Evolutionary conservation across 2,888 invertebrate genomes (phyloP).

Genomic region (Chalcis sispes): DNA sequence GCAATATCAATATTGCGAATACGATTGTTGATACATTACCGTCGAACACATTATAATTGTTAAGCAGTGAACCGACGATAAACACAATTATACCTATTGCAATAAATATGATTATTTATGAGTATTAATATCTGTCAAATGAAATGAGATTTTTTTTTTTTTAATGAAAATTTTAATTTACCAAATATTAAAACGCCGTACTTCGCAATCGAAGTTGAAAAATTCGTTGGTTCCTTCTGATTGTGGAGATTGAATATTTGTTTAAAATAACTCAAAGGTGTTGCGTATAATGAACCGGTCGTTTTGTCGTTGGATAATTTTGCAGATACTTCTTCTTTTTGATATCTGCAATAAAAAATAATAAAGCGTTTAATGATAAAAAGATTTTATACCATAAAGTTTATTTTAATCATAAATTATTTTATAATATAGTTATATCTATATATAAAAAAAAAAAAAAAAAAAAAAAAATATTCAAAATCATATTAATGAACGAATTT

Average conservation of each 20-base stretch:
- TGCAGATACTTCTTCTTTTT: slow-evolving; percentile 61
- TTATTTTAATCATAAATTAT: background rate
- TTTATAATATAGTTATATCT: slow-evolving; percentile 14
- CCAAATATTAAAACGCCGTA: slow-evolving; percentile 79
- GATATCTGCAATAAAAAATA: slow-evolving; percentile 57
- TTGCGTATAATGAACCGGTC: slow-evolving; percentile 61
- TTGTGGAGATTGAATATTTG: slow-evolving; percentile 85
- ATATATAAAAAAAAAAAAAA: background rate
- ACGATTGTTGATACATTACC: slow-evolving; percentile 67
- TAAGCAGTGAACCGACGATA: slow-evolving; percentile 77
- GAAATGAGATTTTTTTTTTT: too few species aligned
- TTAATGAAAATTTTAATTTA: slow-evolving; percentile 65
- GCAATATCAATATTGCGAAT: slow-evolving; percentile 62
- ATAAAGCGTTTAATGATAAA: too few species aligned
- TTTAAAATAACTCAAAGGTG: slow-evolving; percentile 71
- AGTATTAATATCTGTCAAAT: too few species aligned
- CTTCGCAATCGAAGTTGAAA: slow-evolving; percentile 83
- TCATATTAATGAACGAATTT: background rate
- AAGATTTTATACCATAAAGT: too few species aligned
- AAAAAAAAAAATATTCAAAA: background rate
- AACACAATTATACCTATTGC: slow-evolving; percentile 78
- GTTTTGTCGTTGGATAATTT: slow-evolving; percentile 63
- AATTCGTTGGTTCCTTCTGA: slow-evolving; percentile 81
- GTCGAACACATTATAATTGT: slow-evolving; percentile 69
- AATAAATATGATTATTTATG: slow-evolving; percentile 59